These are phyloP conservation scores for Emydocephalus ijimae DNA, from an alignment of 2,113 vertebrate species.

Conservation along the genomic window DNA sequence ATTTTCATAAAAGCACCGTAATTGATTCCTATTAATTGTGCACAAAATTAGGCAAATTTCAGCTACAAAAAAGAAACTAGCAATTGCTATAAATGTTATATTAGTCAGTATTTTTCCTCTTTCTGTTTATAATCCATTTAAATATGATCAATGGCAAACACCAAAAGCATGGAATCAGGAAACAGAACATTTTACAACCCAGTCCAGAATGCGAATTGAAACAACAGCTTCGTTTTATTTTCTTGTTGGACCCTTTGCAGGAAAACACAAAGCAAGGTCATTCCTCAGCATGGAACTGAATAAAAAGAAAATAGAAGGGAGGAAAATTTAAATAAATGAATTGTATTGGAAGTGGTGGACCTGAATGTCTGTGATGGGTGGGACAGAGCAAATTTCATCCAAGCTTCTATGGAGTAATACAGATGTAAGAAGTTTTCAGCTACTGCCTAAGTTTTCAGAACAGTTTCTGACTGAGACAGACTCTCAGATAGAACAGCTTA, in stretches of 20 bases:
- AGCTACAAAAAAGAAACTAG: background rate
- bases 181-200: conserved; percentile 9
- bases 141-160: conserved; percentile 19
- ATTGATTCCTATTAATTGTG: background rate
- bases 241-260: background rate
- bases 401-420: background rate
- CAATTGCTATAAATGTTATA: background rate
- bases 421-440: background rate
- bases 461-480: background rate
- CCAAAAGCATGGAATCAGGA: conserved; percentile 7
- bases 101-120: background rate
- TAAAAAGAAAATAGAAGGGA: background rate
- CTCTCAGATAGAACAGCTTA: background rate
- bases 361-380: background rate
- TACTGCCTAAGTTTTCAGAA: background rate
- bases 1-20: background rate
- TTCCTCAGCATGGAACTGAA: conserved; percentile 21
- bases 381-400: background rate
- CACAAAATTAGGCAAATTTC: background rate
- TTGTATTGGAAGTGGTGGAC: background rate
- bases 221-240: background rate
- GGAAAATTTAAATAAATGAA: background rate
- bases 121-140: conserved; percentile 21
- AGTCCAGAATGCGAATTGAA: background rate
- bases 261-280: background rate